Evolutionary conservation across 2,888 invertebrate species (phyloP).

Genomic region (Ethmia dodecea): DNA sequence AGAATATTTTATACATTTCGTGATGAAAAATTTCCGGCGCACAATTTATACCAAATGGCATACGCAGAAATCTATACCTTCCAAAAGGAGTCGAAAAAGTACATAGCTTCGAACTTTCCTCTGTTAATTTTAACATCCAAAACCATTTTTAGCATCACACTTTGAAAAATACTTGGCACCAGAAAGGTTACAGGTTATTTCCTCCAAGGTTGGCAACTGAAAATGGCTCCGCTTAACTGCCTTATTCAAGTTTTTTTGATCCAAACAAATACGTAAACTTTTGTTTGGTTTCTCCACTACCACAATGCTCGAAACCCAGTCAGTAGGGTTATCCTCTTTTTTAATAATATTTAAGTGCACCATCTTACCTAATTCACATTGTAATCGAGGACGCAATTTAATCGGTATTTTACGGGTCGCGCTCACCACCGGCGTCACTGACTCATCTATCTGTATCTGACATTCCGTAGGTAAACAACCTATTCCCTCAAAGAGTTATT

Average conservation of each 20-base stretch:
- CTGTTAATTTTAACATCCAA: constrained; percentile 11
- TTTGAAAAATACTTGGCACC: constrained; percentile 14
- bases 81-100: constrained; percentile 13
- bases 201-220: constrained; percentile 13
- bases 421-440: constrained; percentile 7
- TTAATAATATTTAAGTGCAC: constrained; percentile 5
- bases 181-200: constrained; percentile 8
- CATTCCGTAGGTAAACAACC: constrained; percentile 6
- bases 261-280: constrained; percentile 11
- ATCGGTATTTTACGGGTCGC: constrained; percentile 10
- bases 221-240: constrained; percentile 12
- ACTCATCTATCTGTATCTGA: constrained; percentile 6
- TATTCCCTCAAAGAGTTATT: constrained; percentile 3
- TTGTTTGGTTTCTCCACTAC: constrained; percentile 9
- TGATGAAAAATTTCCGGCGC: constrained; percentile 14
- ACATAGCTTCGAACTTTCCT: constrained; percentile 10
- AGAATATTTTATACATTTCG: constrained; percentile 15
- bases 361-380: constrained; percentile 4
- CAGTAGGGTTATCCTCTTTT: constrained; percentile 9
- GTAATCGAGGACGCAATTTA: constrained; percentile 2
- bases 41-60: constrained; percentile 13
- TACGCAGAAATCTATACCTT: constrained; percentile 9
- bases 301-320: constrained; percentile 13
- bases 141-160: constrained; percentile 13
- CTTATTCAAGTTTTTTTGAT: constrained; percentile 10